Conservation (phyloP, 2,888 invertebrate genomes). For the Malthinus seriepunctatus region DNA sequence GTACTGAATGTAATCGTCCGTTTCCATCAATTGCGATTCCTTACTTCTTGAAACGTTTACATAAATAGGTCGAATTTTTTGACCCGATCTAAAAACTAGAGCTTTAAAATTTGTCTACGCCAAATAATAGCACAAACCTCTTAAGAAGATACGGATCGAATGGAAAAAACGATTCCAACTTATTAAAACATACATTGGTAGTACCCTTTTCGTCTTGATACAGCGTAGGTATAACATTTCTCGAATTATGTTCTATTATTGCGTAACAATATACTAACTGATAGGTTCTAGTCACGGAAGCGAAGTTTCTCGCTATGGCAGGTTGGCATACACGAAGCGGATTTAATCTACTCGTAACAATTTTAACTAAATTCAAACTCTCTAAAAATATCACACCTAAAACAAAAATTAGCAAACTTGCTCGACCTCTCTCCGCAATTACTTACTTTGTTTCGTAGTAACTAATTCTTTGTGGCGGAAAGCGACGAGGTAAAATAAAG, state of each 20-base stretch:
- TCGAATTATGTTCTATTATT: slow-evolving; percentile 81
- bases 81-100: slow-evolving; percentile 48
- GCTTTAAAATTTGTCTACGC: neutral
- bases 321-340: slow-evolving; percentile 83
- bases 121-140: slow-evolving; percentile 54
- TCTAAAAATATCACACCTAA: slow-evolving; percentile 64
- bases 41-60: slow-evolving; percentile 31
- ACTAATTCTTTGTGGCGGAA: slow-evolving; percentile 87
- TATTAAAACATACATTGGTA: slow-evolving; percentile 48
- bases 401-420: neutral
- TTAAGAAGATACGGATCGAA: slow-evolving; percentile 86
- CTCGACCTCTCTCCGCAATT: slow-evolving; percentile 8
- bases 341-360: slow-evolving; percentile 85
- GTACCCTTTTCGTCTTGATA: slow-evolving; percentile 58
- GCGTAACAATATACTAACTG: slow-evolving; percentile 93
- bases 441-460: slow-evolving; percentile 74
- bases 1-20: slow-evolving; percentile 50
- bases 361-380: slow-evolving; percentile 79
- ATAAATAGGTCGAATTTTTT: slow-evolving; percentile 55
- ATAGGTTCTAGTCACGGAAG: slow-evolving; percentile 78
- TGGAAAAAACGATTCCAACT: slow-evolving; percentile 75
- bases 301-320: slow-evolving; percentile 78
- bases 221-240: slow-evolving; percentile 63
- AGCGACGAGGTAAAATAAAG: slow-evolving; percentile 89
- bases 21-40: slow-evolving; percentile 35